Evolutionary conservation across 2,797 vertebrate species (phyloP).

Genomic region (Phrynocephalus guinanensis): DNA sequence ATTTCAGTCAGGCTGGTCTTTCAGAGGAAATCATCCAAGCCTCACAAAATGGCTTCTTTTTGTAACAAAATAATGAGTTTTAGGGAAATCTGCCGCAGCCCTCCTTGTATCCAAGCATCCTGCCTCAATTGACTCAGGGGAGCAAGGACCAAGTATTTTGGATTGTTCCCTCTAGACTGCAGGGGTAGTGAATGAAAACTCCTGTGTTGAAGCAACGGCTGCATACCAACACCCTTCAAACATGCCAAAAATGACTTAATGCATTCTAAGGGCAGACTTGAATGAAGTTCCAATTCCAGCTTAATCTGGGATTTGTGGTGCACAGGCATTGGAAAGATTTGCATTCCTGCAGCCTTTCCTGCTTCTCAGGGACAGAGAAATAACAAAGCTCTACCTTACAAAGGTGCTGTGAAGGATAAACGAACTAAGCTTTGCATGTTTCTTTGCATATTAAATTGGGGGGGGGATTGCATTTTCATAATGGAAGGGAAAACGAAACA

Average conservation of each 20-base stretch:
- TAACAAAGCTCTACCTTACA: conserved; percentile 25
- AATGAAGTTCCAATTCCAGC: conserved; percentile 23
- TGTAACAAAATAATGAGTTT: not conserved
- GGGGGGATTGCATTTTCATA: not conserved
- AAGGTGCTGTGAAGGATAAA: conserved; percentile 18
- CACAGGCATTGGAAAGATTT: conserved; percentile 14
- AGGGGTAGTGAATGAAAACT: not conserved
- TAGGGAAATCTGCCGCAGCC: not conserved
- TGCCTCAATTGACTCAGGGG: not conserved
- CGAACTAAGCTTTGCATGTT: not conserved
- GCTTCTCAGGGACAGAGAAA: conserved; percentile 8
- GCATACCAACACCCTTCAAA: not conserved
- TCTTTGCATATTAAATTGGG: conserved; percentile 18
- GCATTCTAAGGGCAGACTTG: conserved; percentile 14
- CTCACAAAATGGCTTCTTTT: too few relatives aligned
- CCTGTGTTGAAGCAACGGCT: not conserved
- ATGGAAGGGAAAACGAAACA: not conserved
- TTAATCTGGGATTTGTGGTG: conserved; percentile 11
- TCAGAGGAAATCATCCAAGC: too few relatives aligned
- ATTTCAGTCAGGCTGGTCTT: too few relatives aligned
- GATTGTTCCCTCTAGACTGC: not conserved
- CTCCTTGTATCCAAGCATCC: not conserved
- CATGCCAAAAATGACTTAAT: not conserved
- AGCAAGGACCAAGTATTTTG: not conserved
- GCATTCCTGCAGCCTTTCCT: not conserved